These are phyloP conservation scores for Chrysolina haemoptera DNA, from an alignment of 2,888 invertebrate species.

Conservation along the genomic window DNA sequence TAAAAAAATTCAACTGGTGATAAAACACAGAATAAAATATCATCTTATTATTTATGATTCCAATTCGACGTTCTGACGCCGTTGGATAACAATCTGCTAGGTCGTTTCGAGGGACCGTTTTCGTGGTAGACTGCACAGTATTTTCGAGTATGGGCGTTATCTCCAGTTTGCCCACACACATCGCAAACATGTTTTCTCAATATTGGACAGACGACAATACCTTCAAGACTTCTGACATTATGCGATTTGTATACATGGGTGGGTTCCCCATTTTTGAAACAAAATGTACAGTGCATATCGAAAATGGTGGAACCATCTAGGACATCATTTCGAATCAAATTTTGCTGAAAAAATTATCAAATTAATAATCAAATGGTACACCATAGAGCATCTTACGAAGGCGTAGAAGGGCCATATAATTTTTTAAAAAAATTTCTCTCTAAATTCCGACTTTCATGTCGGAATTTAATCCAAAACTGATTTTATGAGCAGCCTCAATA, in stretches of 20 bases:
- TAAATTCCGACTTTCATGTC: no score
- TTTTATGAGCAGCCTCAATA: no score
- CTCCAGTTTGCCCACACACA: slow-evolving; percentile 54
- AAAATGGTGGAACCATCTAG: not conserved
- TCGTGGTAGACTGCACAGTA: slow-evolving; percentile 49
- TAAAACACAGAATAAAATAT: not conserved
- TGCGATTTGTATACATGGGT: slow-evolving; percentile 47
- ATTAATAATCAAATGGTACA: not conserved
- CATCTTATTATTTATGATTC: slow-evolving; percentile 40
- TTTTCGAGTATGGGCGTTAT: slow-evolving; percentile 54
- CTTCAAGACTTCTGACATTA: slow-evolving; percentile 42
- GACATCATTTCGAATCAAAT: not conserved
- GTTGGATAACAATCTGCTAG: slow-evolving; percentile 37
- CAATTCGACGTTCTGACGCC: slow-evolving; percentile 29
- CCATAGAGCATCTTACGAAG: no score
- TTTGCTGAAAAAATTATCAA: slow-evolving; percentile 8
- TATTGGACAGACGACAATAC: slow-evolving; percentile 52
- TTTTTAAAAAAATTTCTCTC: no score
- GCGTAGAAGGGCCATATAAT: no score
- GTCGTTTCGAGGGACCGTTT: not conserved
- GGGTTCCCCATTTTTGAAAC: slow-evolving; percentile 55
- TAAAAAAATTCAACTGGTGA: not conserved
- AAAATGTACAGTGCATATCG: slow-evolving; percentile 51
- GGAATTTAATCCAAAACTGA: no score
- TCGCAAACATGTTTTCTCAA: slow-evolving; percentile 50